Evolutionary conservation across 2,797 vertebrate genomes (phyloP).

Genomic region (Coreius guichenoti): DNA sequence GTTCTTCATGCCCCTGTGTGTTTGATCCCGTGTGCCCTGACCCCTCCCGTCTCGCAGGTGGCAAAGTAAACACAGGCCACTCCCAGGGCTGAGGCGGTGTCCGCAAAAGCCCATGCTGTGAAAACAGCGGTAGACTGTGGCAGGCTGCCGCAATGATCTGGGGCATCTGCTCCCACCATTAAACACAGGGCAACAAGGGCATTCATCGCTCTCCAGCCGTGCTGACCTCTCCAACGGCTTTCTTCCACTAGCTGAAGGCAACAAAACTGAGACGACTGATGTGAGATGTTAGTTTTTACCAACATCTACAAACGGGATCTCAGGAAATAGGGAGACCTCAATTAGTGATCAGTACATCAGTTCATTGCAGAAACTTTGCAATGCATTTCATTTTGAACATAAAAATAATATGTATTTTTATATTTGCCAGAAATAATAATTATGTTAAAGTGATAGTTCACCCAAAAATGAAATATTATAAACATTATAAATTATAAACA

Average conservation of each 20-base stretch:
- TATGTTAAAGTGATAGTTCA: not conserved
- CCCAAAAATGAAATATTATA: not conserved
- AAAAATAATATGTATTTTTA: not conserved
- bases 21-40: conserved; percentile 40
- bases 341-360: not conserved
- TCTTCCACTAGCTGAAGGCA: conserved; percentile 7
- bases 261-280: not conserved
- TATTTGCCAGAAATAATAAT: not conserved
- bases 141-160: conserved; percentile 68
- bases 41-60: conserved; percentile 75
- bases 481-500: not conserved
- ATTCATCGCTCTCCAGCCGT: not conserved
- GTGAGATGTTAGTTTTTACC: not conserved
- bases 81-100: conserved; percentile 74
- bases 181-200: conserved; percentile 16
- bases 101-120: conserved; percentile 77
- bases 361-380: not conserved
- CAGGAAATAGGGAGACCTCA: not conserved
- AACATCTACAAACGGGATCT: not conserved
- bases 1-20: conserved; percentile 23
- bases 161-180: conserved; percentile 52
- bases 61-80: conserved; percentile 80
- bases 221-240: conserved; percentile 1
- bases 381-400: not conserved
- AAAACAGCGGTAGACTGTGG: conserved; percentile 78